phyloP scores from a whole-genome alignment of 2,888 invertebrate genomes.

The Entomobrya multifasciata region DNA sequence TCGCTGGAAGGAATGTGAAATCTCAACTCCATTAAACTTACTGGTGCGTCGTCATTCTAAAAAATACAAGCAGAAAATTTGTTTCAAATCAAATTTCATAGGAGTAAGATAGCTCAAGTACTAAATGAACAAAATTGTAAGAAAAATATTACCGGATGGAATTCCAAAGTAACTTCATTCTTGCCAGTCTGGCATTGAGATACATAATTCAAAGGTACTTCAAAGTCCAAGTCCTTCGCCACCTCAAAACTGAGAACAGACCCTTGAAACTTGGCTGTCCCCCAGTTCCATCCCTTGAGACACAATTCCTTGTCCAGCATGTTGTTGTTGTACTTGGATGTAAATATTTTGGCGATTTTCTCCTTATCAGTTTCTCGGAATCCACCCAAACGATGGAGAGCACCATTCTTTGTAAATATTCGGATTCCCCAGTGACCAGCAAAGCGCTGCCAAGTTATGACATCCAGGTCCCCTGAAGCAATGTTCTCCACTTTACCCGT shows the following conservation, averaged over 20 bases:
- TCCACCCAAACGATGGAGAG: slow-evolving; percentile 94
- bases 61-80: not conserved
- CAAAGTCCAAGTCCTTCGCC: slow-evolving; percentile 90
- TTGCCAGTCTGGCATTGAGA: slow-evolving; percentile 97
- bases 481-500: slow-evolving; percentile 98
- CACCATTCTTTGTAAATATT: slow-evolving; percentile 93
- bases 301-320: slow-evolving; percentile 95
- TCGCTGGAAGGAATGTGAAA: slow-evolving; percentile 98
- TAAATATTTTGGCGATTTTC: slow-evolving; percentile 94
- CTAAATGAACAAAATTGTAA: too few relatives aligned
- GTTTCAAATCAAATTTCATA: too few relatives aligned
- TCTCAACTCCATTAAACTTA: slow-evolving; percentile 97
- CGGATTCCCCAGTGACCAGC: slow-evolving; percentile 95
- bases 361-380: slow-evolving; percentile 96
- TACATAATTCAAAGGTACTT: slow-evolving; percentile 97
- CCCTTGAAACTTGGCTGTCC: slow-evolving; percentile 95
- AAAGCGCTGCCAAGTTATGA: slow-evolving; percentile 95
- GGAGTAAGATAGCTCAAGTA: too few relatives aligned
- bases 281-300: slow-evolving; percentile 99
- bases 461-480: slow-evolving; percentile 90
- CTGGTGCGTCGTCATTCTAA: slow-evolving; percentile 98
- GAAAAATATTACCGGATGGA: slow-evolving; percentile 90
- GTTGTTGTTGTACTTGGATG: slow-evolving; percentile 90
- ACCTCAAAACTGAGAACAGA: slow-evolving; percentile 92
- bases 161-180: slow-evolving; percentile 98